Percentiles rank a stretch among this genome's conserved stretches.
Evolutionary conservation across 2,888 invertebrate species (phyloP).

Genomic region (Spisula subtruncata): DNA sequence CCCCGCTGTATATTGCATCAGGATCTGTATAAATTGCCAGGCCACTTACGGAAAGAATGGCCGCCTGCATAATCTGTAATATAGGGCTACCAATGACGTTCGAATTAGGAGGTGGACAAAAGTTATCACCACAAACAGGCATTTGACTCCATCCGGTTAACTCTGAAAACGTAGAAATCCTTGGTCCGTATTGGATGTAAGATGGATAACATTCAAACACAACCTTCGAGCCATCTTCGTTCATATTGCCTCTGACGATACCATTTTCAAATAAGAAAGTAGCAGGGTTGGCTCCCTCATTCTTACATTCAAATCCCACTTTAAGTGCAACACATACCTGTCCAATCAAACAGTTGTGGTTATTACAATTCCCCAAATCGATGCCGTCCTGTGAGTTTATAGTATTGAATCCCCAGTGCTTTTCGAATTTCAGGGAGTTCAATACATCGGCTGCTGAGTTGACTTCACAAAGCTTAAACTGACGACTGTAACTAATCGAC

Average conservation of each 20-base stretch:
- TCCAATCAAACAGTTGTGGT: not conserved
- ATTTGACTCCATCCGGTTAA: not conserved
- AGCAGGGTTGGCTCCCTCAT: not conserved
- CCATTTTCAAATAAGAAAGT: not conserved
- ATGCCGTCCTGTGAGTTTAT: not conserved
- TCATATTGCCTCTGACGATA: constrained; percentile 2
- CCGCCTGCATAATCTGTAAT: not conserved
- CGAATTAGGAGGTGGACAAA: not conserved
- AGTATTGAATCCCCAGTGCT: not conserved
- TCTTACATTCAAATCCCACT: not conserved
- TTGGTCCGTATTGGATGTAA: not conserved
- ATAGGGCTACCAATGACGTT: not conserved
- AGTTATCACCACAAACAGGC: not conserved
- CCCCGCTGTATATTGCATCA: not conserved
- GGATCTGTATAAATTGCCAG: not conserved
- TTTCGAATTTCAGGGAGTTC: not conserved
- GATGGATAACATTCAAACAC: not conserved
- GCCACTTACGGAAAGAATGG: not conserved
- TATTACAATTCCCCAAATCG: not conserved
- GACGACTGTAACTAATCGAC: not conserved
- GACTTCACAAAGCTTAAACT: not conserved
- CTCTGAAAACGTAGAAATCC: not conserved
- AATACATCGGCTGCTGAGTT: not conserved
- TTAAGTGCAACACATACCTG: not conserved
- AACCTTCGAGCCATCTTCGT: not conserved